phyloP scores from a whole-genome alignment of 2,113 vertebrate genomes.

The Pao palembangensis region DNA sequence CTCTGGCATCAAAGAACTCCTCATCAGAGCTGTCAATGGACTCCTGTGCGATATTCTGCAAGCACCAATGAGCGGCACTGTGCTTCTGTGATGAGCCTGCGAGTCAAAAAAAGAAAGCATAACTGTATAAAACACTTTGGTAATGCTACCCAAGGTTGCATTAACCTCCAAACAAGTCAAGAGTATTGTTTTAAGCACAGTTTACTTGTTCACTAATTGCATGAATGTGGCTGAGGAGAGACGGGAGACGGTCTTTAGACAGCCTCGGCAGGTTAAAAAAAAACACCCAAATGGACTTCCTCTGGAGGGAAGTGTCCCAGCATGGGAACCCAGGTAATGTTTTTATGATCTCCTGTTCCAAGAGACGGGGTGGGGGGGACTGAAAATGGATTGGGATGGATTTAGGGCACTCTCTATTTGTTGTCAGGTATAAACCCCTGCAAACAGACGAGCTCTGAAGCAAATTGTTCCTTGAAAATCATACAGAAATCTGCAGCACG shows the following conservation, averaged over 20 bases:
- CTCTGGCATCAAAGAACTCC: conserved; percentile 97
- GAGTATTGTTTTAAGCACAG: too few species aligned
- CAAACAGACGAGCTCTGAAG: neutral
- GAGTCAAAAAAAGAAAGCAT: conserved; percentile 30
- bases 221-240: conserved; percentile 7
- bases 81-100: conserved; percentile 77
- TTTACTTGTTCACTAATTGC: neutral
- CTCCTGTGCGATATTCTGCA: conserved; percentile 86
- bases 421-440: conserved; percentile 9
- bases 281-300: conserved; percentile 25
- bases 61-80: conserved; percentile 81
- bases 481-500: neutral
- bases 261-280: conserved; percentile 33
- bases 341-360: conserved; percentile 34
- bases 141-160: too few species aligned
- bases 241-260: conserved; percentile 13
- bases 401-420: conserved; percentile 26
- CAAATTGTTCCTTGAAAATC: conserved; percentile 9
- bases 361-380: neutral
- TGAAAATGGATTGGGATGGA: conserved; percentile 25
- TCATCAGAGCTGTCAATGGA: conserved; percentile 96
- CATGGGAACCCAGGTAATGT: conserved; percentile 1
- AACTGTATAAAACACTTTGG: too few species aligned
- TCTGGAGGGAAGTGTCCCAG: conserved; percentile 32
- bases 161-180: too few species aligned